These are phyloP conservation scores for Germaria angustata DNA, from an alignment of 2,888 invertebrate genomes.

Conservation along the genomic window DNA sequence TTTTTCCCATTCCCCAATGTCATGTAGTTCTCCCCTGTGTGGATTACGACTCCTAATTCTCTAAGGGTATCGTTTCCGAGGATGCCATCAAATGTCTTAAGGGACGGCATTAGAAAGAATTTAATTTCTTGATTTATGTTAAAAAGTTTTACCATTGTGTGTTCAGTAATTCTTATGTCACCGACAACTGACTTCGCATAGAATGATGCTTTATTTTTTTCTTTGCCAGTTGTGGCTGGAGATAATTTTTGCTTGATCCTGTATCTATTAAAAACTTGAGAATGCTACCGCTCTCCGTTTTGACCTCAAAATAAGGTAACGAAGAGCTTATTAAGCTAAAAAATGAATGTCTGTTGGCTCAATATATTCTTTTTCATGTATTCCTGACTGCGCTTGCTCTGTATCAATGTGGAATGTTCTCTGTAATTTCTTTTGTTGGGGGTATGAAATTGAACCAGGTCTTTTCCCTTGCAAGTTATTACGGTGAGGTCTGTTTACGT, in stretches of 20 bases:
- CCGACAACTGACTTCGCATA: background rate
- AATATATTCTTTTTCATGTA: background rate
- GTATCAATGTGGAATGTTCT: background rate
- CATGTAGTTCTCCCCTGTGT: background rate
- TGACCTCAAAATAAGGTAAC: background rate
- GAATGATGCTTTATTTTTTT: background rate
- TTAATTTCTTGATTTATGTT: background rate
- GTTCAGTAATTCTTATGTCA: background rate
- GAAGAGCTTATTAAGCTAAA: background rate
- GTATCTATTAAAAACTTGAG: background rate
- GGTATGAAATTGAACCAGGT: conserved; percentile 9
- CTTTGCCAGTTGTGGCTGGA: too few species aligned
- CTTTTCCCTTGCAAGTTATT: conserved; percentile 8
- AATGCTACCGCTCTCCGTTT: too few species aligned
- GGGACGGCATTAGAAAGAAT: background rate
- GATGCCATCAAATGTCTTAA: too few species aligned
- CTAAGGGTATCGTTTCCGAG: background rate
- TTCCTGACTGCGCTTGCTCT: background rate
- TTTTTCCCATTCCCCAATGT: background rate
- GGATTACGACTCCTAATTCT: background rate
- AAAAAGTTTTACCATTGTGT: background rate
- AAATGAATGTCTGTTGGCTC: background rate
- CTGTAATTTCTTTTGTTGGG: background rate
- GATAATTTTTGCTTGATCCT: too few species aligned
- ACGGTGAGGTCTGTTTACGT: too few species aligned